phyloP scores from a whole-genome alignment of 2,797 vertebrate species.

The Anas bahamensis region DNA sequence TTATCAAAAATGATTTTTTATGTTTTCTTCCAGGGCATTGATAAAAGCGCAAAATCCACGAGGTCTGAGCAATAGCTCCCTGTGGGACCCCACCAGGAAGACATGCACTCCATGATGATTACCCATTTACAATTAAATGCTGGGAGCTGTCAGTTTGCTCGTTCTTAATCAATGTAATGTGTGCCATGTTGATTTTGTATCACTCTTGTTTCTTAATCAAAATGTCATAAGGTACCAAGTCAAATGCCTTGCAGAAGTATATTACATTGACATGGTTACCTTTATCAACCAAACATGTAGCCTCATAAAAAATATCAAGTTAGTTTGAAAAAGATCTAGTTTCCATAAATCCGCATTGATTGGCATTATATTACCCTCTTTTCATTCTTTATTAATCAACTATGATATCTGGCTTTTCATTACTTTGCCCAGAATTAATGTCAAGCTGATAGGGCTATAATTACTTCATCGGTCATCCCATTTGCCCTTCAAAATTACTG shows the following conservation, averaged over 20 bases:
- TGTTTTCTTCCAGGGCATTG: constrained; percentile 52
- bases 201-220: constrained; percentile 75
- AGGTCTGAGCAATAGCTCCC: constrained; percentile 64
- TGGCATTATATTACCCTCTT: constrained; percentile 73
- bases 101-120: constrained; percentile 66
- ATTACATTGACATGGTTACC: constrained; percentile 71
- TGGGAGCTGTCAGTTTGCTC: constrained; percentile 71
- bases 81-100: constrained; percentile 56
- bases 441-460: constrained; percentile 72
- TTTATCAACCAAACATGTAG: constrained; percentile 74
- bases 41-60: constrained; percentile 60
- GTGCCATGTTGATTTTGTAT: constrained; percentile 76
- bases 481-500: constrained; percentile 75
- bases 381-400: constrained; percentile 75
- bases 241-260: constrained; percentile 71
- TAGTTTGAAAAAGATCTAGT: constrained; percentile 72
- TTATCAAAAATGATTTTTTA: constrained; percentile 35
- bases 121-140: constrained; percentile 74
- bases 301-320: constrained; percentile 73
- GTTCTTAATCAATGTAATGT: constrained; percentile 73
- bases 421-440: constrained; percentile 73
- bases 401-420: constrained; percentile 73
- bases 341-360: constrained; percentile 75
- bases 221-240: constrained; percentile 74
- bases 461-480: constrained; percentile 75